Evolutionary conservation across 1,140 invertebrate species (phyloP), one percentile per base, ranked within the genome.

Genomic region (Drosophila athabasca): DNA sequence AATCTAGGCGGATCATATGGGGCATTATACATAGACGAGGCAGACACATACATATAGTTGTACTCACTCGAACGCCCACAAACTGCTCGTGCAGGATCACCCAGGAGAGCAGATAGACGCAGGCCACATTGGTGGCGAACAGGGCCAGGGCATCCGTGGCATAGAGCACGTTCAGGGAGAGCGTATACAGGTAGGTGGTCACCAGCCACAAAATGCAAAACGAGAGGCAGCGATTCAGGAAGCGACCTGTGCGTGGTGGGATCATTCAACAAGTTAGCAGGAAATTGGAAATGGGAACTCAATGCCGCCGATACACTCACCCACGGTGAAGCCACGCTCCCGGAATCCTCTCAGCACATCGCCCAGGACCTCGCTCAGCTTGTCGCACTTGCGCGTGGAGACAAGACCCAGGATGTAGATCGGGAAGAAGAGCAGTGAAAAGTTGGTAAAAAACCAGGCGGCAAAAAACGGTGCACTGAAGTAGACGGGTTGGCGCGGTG

Each of bases 31-130:
- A 26, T 5, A 26, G 24, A 26, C 24, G 0, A 26, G 24, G 5
- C 24, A 26, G 24, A 26, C 5, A 24, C 0, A 5, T 24, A 24
- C 0, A 5, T 6, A 26, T 26, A 7, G n/a, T n/a, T 17, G 11
- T 72, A 94, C 95, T 96, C 93, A 99, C 98, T 93, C 97, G 93
- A 13, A 98, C 95, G 49, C 97, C 97, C 59, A 99, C 97, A 92
- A 99, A 99, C 91, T 99, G 97, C 89, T 99, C 97, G 90, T 99
- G 97, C 44, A 99, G 93, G 79, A 99, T 97, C 52, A 98, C 97
- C 98, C 97, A 99, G 1, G 97, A 98, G 2, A 99, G 93, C 7
- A 99, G 93, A 92, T 99, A 99, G 59, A 98, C 96, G 89, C 97
- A 98, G 7, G 96, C 96, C 4, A 98, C 97, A 76, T 98, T 98